Percentiles rank a stretch among this genome's conserved stretches.
Conservation (phyloP, 2,113 vertebrate species). For the Odontophorus gujanensis region DNA sequence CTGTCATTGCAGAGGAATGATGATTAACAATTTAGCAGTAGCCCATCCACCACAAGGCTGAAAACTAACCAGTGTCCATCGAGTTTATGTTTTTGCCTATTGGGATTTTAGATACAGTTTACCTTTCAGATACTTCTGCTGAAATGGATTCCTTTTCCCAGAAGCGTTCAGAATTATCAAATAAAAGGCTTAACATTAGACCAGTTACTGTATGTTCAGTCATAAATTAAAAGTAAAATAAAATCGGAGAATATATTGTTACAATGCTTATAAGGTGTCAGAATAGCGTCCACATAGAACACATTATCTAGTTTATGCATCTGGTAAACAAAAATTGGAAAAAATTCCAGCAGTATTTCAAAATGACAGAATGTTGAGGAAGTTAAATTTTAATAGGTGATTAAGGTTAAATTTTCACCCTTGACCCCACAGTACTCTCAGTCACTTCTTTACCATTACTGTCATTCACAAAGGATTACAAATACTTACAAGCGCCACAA, state of each 20-base stretch:
- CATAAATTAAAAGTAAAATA: background rate
- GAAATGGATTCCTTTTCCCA: background rate
- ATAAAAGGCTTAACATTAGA: background rate
- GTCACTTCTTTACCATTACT: background rate
- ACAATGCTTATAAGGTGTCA: background rate
- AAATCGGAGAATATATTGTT: fast-evolving
- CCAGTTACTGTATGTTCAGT: background rate
- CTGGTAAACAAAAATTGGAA: background rate
- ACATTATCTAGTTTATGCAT: background rate
- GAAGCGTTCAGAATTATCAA: background rate
- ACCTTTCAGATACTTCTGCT: background rate
- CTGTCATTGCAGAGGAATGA: background rate
- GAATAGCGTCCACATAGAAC: background rate
- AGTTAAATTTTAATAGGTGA: background rate
- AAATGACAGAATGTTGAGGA: background rate
- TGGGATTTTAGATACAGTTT: background rate
- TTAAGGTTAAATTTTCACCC: background rate
- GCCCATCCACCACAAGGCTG: background rate
- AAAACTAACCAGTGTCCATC: background rate
- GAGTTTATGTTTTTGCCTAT: background rate
- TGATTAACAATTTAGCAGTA: background rate
- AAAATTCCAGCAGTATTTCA: background rate
- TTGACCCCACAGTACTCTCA: background rate
- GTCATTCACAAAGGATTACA: background rate
- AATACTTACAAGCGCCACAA: background rate